Conservation (phyloP, 92 coral and sea anemone genomes). For the Meandrina meandrites region DNA sequence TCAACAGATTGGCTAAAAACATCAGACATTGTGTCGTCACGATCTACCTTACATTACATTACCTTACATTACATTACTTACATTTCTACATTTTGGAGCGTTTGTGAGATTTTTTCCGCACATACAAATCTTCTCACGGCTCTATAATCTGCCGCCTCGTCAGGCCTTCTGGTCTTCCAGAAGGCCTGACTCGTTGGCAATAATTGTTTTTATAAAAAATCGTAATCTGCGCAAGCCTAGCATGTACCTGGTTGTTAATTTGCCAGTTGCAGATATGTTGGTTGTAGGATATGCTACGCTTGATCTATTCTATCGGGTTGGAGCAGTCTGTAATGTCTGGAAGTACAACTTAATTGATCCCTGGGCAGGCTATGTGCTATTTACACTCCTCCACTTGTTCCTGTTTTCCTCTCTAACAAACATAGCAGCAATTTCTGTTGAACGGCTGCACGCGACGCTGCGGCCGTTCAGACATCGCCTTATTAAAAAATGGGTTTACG, state of each 20-base stretch:
- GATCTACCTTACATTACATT: too few species aligned
- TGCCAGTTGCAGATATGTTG: neutral
- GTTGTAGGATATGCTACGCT: neutral
- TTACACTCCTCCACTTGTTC: fast-evolving
- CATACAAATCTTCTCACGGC: too few species aligned
- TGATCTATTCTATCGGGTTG: neutral
- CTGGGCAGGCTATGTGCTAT: neutral
- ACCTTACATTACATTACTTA: too few species aligned
- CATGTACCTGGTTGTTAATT: neutral
- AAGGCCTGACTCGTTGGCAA: too few species aligned
- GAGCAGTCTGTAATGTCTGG: neutral
- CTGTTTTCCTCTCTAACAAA: neutral
- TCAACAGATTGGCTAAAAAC: too few species aligned
- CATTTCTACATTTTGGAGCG: too few species aligned
- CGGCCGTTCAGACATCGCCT: neutral
- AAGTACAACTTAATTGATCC: neutral
- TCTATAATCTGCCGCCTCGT: too few species aligned
- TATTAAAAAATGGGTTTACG: neutral
- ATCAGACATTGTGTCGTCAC: too few species aligned
- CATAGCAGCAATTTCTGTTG: neutral
- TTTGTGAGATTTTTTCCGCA: too few species aligned
- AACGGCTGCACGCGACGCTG: neutral
- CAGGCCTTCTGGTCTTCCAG: too few species aligned
- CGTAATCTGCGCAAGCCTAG: neutral
- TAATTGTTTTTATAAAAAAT: neutral